Conservation (phyloP, 2,113 vertebrate genomes). For the Zapornia atra region DNA sequence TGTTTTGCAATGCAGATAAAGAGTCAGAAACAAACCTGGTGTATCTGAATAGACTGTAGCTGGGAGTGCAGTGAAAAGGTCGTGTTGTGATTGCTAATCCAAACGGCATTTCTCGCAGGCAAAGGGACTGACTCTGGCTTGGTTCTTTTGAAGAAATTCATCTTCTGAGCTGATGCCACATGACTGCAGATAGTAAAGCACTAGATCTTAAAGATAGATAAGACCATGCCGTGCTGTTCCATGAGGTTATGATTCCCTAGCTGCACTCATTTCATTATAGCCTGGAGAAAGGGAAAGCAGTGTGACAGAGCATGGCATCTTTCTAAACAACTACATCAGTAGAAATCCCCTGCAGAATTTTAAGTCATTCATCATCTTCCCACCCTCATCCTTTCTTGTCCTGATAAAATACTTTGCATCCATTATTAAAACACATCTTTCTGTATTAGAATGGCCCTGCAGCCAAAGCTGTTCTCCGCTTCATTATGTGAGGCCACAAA, state of each 20-base stretch:
- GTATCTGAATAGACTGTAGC: neutral
- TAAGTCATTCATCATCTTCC: slow-evolving; percentile 44
- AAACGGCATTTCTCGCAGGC: neutral
- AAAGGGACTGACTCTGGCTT: neutral
- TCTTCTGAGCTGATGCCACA: neutral
- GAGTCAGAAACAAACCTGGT: neutral
- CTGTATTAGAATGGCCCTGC: slow-evolving; percentile 60
- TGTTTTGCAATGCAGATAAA: neutral
- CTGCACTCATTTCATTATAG: slow-evolving; percentile 46
- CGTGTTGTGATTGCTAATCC: neutral
- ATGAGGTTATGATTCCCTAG: slow-evolving; percentile 46
- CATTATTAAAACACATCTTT: slow-evolving; percentile 63
- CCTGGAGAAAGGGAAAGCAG: slow-evolving; percentile 30
- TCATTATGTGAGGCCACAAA: slow-evolving; percentile 18
- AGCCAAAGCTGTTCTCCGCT: slow-evolving; percentile 46
- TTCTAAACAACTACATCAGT: slow-evolving; percentile 31
- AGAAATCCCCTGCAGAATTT: slow-evolving; percentile 52
- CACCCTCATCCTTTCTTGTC: slow-evolving; percentile 5
- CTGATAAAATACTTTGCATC: slow-evolving; percentile 58
- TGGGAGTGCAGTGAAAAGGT: neutral
- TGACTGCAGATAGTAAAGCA: neutral
- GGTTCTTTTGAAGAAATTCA: neutral
- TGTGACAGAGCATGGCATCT: slow-evolving; percentile 39
- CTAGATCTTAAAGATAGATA: slow-evolving; percentile 44
- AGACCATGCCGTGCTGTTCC: neutral